phyloP scores from a whole-genome alignment of 2,888 invertebrate genomes.

The Cheilosia urbana region DNA sequence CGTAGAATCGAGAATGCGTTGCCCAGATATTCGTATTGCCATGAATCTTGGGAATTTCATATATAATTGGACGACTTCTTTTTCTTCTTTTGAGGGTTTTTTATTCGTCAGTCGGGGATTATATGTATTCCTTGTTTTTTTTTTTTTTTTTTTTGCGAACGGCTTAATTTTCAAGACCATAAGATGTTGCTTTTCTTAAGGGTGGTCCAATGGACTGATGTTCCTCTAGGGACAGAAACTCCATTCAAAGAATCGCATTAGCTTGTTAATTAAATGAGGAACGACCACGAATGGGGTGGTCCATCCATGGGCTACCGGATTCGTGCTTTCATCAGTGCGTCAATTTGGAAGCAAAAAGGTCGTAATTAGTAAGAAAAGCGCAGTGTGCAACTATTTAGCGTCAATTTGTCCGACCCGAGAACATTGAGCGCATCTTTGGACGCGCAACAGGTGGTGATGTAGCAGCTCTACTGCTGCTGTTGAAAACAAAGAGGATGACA shows the following conservation, averaged over 20 bases:
- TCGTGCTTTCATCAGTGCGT: constrained; percentile 4
- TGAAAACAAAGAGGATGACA: constrained; percentile 46
- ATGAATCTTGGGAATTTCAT: constrained; percentile 37
- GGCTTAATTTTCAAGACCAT: constrained; percentile 35
- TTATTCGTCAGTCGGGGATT: constrained; percentile 46
- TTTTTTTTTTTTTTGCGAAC: constrained; percentile 47
- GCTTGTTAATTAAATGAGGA: constrained; percentile 43
- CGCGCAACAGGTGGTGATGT: constrained; percentile 63
- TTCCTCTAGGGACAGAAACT: constrained; percentile 43
- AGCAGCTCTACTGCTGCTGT: not conserved
- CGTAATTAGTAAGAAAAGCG: constrained; percentile 51
- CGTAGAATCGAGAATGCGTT: constrained; percentile 40
- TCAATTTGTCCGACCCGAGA: constrained; percentile 59
- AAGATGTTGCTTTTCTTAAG: constrained; percentile 33
- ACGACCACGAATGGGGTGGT: constrained; percentile 56
- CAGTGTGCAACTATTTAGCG: constrained; percentile 50
- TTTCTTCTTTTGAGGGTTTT: not conserved
- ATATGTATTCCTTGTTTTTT: constrained; percentile 22
- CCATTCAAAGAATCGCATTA: constrained; percentile 57
- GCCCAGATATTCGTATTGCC: constrained; percentile 6
- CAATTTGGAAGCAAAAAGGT: not conserved
- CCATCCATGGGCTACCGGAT: constrained; percentile 9
- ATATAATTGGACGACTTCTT: constrained; percentile 54
- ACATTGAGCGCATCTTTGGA: constrained; percentile 22
- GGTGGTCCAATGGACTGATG: constrained; percentile 58